These are phyloP conservation scores for Geophilus truncorum DNA, from an alignment of 2,888 invertebrate species.

Conservation along the genomic window DNA sequence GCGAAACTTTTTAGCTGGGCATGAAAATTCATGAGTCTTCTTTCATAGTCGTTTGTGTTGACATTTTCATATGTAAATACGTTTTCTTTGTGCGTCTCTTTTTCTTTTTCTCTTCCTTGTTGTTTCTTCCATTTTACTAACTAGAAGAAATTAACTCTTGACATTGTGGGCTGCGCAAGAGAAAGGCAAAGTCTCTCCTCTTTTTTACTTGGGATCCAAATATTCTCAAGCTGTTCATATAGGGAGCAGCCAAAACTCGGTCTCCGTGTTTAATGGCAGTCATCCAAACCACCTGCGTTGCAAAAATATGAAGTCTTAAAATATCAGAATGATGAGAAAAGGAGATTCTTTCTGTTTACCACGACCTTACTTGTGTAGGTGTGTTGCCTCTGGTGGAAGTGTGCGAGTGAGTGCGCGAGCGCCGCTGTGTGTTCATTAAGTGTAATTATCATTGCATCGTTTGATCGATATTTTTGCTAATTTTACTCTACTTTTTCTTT, in stretches of 20 bases:
- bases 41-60: background rate
- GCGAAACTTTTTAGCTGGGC: background rate
- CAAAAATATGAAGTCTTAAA: slow-evolving; percentile 20
- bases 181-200: background rate
- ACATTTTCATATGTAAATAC: slow-evolving; percentile 7
- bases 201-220: background rate
- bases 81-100: background rate
- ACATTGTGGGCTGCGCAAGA: background rate
- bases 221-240: slow-evolving; percentile 12
- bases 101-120: background rate
- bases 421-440: background rate
- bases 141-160: slow-evolving; percentile 20
- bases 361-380: background rate
- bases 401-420: background rate
- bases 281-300: slow-evolving; percentile 7
- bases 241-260: slow-evolving; percentile 6
- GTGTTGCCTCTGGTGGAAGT: background rate
- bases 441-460: slow-evolving; percentile 7
- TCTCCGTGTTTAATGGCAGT: slow-evolving; percentile 8
- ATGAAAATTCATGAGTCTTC: slow-evolving; percentile 12
- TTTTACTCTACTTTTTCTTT: background rate
- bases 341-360: slow-evolving; percentile 15
- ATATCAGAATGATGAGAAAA: slow-evolving; percentile 15
- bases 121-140: background rate
- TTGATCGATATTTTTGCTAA: slow-evolving; percentile 1